Evolutionary conservation across 2,888 invertebrate genomes (phyloP), one percentile per base, ranked within the genome.

Genomic region (Dicranocentrus wangi): DNA sequence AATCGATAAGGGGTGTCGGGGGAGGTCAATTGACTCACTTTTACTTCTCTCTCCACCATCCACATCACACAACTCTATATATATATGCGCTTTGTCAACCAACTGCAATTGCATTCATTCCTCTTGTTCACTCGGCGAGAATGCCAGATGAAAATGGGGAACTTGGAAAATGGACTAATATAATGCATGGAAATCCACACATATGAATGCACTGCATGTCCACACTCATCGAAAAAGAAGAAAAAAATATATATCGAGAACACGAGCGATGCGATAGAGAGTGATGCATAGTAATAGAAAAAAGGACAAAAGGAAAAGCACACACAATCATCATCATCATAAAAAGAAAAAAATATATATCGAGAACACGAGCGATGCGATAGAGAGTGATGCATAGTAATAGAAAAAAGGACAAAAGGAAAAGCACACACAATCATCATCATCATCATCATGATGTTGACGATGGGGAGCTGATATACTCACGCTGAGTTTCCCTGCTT

Each of bases 21-120:
- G 84, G 85, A 85, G 86, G 86, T 86, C 86, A 86, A 86, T 85
- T 86, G 85, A 86, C 86, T 86, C 86, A 82, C 83, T 75, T 83
- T 84, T 82, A 53, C 78, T 78, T 73, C 65, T 63, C 65, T 39
- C 66, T 47, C 65, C 15, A n/a, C 47, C 47, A 13, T 39, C 39
- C 39, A 39, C 39, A 39, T 55, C 51, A 43, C 58, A 43, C 69
- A 39, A 65, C 66, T 32, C 32, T 32, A n/a, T n/a, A n/a, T n/a
- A n/a, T n/a, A n/a, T n/a, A n/a, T n/a, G n/a, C n/a, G n/a, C n/a
- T n/a, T 32, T 47, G 27, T n/a, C 47, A 51, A 1, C n/a, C 43
- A 13, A 51, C 51, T 51, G 17, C 51, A 51, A n/a, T 51, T 51
- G 28, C 60, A 32, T 60, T 32, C 32, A n/a, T n/a, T 25, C 23